Evolutionary conservation across 2,797 vertebrate genomes (phyloP).

Genomic region (Micropoecilia bifurca): DNA sequence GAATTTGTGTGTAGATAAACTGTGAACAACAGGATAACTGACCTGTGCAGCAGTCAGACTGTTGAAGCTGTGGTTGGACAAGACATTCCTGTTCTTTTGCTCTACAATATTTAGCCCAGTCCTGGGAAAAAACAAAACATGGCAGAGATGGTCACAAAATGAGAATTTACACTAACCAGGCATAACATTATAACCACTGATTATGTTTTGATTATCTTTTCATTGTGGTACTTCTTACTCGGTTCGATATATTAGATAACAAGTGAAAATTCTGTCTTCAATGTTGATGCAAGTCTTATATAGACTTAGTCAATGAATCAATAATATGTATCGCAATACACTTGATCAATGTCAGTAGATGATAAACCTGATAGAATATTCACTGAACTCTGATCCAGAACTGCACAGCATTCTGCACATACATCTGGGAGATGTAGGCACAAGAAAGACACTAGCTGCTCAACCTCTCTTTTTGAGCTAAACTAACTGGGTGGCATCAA

Average conservation of each 20-base stretch:
- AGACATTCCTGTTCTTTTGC: slow-evolving; percentile 85
- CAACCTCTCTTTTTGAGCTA: no score
- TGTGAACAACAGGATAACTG: slow-evolving; percentile 40
- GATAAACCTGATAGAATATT: no score
- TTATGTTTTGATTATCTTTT: background rate
- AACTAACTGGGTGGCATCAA: no score
- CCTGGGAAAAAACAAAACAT: slow-evolving; percentile 64
- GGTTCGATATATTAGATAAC: background rate
- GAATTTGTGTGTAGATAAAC: slow-evolving; percentile 26
- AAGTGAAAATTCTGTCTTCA: background rate
- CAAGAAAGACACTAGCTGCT: no score
- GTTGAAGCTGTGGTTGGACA: slow-evolving; percentile 79
- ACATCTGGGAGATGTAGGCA: no score
- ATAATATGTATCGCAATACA: no score
- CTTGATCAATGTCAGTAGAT: no score
- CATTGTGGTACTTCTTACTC: background rate
- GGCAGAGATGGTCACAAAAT: background rate
- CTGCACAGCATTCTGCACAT: no score
- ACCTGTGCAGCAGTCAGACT: slow-evolving; percentile 82
- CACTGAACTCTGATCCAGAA: no score
- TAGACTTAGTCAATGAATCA: no score
- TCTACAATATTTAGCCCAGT: slow-evolving; percentile 84
- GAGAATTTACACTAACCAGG: slow-evolving; percentile 17
- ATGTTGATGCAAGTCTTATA: background rate
- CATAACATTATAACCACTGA: background rate